Percentiles rank a stretch among this genome's conserved stretches.
These are phyloP conservation scores for Drosophila arawakana DNA, from an alignment of 1,140 invertebrate genomes.

Conservation along the genomic window DNA sequence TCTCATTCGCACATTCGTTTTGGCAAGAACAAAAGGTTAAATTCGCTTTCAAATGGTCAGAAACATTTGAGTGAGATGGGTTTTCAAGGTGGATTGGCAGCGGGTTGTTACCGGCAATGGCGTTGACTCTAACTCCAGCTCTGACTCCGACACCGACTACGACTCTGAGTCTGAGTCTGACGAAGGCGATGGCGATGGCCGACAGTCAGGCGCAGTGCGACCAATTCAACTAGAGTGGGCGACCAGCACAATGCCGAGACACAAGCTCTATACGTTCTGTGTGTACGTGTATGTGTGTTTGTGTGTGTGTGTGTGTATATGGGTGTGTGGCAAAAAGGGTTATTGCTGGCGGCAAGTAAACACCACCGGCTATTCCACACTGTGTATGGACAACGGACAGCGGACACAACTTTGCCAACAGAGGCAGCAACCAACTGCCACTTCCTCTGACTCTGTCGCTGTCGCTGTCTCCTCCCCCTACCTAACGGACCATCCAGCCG, in stretches of 20 bases:
- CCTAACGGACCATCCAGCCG: slow-evolving; percentile 51
- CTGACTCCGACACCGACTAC: too few relatives aligned
- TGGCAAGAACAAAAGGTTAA: slow-evolving; percentile 77
- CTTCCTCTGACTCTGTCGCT: background rate
- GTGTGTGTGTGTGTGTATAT: slow-evolving; percentile 16
- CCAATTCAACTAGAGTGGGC: slow-evolving; percentile 56
- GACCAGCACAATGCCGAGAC: slow-evolving; percentile 48
- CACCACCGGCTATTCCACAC: slow-evolving; percentile 70
- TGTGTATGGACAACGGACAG: slow-evolving; percentile 37
- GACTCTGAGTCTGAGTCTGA: too few relatives aligned
- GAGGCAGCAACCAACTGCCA: slow-evolving; percentile 9
- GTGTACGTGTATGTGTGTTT: slow-evolving; percentile 10
- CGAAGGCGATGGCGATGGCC: slow-evolving; percentile 59
- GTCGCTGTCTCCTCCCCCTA: slow-evolving; percentile 3
- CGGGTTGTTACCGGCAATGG: slow-evolving; percentile 10
- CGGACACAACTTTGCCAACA: slow-evolving; percentile 28
- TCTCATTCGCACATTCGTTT: slow-evolving; percentile 34
- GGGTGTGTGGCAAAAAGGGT: slow-evolving; percentile 60
- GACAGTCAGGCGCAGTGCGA: slow-evolving; percentile 75
- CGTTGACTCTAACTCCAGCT: too few relatives aligned
- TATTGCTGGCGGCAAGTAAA: slow-evolving; percentile 76
- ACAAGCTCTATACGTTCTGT: slow-evolving; percentile 11
- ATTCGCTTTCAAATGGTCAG: slow-evolving; percentile 81
- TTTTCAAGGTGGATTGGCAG: slow-evolving; percentile 31
- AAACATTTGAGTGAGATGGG: slow-evolving; percentile 73